phyloP scores from a whole-genome alignment of 2,888 invertebrate species.

The Macaria liturata region DNA sequence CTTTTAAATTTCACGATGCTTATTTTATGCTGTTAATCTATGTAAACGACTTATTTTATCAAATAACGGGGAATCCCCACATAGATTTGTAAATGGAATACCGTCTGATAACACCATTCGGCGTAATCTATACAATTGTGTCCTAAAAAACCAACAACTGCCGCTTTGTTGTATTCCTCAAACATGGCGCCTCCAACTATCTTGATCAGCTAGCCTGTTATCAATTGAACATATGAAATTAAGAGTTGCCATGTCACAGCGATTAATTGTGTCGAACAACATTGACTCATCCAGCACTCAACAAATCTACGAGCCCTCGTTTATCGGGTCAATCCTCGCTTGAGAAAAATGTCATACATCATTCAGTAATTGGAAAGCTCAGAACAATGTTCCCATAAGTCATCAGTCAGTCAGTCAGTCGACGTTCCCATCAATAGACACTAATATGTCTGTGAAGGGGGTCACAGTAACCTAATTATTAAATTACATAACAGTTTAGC shows the following conservation, averaged over 20 bases:
- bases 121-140: too few species aligned
- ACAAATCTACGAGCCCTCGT: constrained; percentile 40
- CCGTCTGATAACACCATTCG: too few species aligned
- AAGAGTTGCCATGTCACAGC: constrained; percentile 42
- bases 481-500: constrained; percentile 58
- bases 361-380: constrained; percentile 44
- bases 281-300: constrained; percentile 50
- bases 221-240: constrained; percentile 46
- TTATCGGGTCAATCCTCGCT: constrained; percentile 45
- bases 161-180: too few species aligned
- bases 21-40: too few species aligned
- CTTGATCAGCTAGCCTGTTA: constrained; percentile 34
- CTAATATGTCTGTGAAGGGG: constrained; percentile 26
- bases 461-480: constrained; percentile 49
- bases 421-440: constrained; percentile 30
- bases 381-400: constrained; percentile 33
- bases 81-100: too few species aligned
- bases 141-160: too few species aligned
- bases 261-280: constrained; percentile 45
- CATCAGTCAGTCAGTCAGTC: constrained; percentile 7
- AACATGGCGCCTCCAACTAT: not conserved
- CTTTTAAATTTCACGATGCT: too few species aligned
- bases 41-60: too few species aligned
- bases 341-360: constrained; percentile 46
- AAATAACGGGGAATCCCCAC: too few species aligned